phyloP scores from a whole-genome alignment of 2,113 vertebrate genomes.

The Chloroceryle aenea region DNA sequence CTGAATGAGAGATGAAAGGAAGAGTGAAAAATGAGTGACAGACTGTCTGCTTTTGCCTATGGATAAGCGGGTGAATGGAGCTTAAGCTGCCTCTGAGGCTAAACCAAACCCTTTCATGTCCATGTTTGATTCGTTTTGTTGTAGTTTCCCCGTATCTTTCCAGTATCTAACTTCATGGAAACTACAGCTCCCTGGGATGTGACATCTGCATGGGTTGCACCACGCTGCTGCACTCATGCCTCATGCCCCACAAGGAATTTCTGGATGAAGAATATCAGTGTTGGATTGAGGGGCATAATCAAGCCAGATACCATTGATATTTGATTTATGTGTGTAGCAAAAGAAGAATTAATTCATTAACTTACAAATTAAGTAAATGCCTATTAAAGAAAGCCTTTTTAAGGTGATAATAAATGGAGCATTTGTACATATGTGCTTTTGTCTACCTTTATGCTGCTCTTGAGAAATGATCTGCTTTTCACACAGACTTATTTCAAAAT shows the following conservation, averaged over 20 bases:
- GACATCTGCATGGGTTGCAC: neutral
- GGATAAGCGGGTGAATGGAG: neutral
- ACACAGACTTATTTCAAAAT: neutral
- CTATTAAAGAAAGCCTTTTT: neutral
- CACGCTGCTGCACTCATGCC: neutral
- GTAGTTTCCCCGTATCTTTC: neutral
- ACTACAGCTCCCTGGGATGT: accelerated
- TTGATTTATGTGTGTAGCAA: neutral
- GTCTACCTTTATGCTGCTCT: neutral
- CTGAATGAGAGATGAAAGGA: neutral
- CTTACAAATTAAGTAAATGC: neutral
- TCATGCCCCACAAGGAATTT: neutral
- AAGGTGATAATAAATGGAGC: neutral
- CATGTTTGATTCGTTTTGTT: neutral
- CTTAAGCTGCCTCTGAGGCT: neutral
- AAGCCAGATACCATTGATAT: neutral
- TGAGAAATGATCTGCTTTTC: neutral
- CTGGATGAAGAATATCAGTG: neutral
- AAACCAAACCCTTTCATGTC: neutral
- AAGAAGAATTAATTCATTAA: neutral
- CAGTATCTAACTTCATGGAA: neutral
- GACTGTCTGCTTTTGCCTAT: neutral
- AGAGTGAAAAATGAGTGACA: neutral
- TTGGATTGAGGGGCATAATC: neutral
- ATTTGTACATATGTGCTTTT: neutral